A percentile compares a stretch with the other conserved stretches of the same genome.
These are phyloP conservation scores for Eutolmus rufibarbis DNA, from an alignment of 2,888 invertebrate species.

Conservation along the genomic window DNA sequence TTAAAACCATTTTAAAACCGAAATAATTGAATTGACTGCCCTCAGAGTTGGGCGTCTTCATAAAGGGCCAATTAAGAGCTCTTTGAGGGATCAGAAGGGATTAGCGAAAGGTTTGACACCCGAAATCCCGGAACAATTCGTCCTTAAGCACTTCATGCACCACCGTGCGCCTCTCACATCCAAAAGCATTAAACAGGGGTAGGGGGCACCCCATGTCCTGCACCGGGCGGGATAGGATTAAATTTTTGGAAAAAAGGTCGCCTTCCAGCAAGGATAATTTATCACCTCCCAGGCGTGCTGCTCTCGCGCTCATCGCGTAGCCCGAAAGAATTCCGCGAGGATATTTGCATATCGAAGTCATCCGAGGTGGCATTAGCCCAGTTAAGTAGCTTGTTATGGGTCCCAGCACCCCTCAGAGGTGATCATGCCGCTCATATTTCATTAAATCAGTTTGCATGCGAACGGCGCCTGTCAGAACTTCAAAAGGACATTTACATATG, in stretches of 20 bases:
- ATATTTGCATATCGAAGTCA: slow-evolving; percentile 14
- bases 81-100: background rate
- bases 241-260: background rate
- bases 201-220: background rate
- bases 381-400: background rate
- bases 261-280: background rate
- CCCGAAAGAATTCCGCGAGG: background rate
- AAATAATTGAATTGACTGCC: background rate
- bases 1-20: background rate
- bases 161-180: background rate
- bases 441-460: slow-evolving; percentile 10
- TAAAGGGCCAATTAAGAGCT: slow-evolving; percentile 16
- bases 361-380: background rate
- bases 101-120: slow-evolving; percentile 11
- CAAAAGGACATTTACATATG: slow-evolving; percentile 41
- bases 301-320: background rate
- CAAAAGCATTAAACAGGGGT: background rate
- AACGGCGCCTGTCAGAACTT: slow-evolving; percentile 10
- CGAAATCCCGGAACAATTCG: background rate
- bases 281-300: background rate
- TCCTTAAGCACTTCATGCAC: background rate
- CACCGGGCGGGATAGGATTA: background rate
- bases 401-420: background rate
- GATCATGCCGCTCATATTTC: slow-evolving; percentile 1
- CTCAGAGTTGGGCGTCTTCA: background rate